Evolutionary conservation across 2,888 invertebrate species (phyloP).

Genomic region (Monochamus alternatus): DNA sequence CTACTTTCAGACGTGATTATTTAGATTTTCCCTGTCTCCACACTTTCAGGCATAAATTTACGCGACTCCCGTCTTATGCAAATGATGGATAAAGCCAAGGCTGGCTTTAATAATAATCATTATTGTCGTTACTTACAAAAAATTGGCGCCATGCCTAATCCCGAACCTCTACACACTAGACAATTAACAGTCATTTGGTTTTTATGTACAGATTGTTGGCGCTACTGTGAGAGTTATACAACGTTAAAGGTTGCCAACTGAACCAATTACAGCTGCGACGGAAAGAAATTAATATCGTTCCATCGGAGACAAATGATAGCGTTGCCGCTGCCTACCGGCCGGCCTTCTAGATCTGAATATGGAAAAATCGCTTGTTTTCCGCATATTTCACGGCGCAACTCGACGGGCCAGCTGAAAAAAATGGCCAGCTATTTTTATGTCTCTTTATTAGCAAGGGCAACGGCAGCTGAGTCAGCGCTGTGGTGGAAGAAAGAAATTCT

Average conservation of each 20-base stretch:
- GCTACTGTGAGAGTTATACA: not conserved
- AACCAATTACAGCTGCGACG: not conserved
- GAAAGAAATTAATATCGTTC: not conserved
- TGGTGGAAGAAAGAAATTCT: too few relatives aligned
- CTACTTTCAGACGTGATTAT: too few relatives aligned
- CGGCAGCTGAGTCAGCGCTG: not conserved
- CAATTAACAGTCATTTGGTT: not conserved
- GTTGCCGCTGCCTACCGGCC: constrained; percentile 8
- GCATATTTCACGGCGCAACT: constrained; percentile 29
- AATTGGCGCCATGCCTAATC: constrained; percentile 5
- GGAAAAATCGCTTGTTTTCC: constrained; percentile 25
- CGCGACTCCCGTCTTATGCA: too few relatives aligned
- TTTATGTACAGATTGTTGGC: not conserved
- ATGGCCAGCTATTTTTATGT: not conserved
- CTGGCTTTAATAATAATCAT: too few relatives aligned
- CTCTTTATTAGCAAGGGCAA: not conserved
- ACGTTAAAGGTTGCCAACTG: not conserved
- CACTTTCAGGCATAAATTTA: too few relatives aligned
- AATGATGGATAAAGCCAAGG: too few relatives aligned
- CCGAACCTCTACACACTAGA: not conserved
- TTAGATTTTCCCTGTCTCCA: too few relatives aligned
- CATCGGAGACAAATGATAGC: not conserved
- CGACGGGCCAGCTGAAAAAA: not conserved
- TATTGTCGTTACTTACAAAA: not conserved
- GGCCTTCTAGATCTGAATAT: constrained; percentile 26